Conservation (phyloP, 2,113 vertebrate genomes). For the Myotis brandtii region DNA sequence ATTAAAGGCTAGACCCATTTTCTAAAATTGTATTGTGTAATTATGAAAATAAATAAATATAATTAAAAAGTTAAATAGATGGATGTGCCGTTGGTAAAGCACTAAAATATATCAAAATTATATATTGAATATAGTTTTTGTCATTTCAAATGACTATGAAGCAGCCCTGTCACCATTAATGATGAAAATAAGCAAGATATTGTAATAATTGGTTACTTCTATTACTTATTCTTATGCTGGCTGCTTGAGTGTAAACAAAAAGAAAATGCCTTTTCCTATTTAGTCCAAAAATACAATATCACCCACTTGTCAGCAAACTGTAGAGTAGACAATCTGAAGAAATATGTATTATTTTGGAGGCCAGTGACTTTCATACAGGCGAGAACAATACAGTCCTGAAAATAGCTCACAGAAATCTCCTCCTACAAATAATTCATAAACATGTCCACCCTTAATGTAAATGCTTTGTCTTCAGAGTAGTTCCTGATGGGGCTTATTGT, state of each 20-base stretch:
- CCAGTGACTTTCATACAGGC: background rate
- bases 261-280: slow-evolving; percentile 8
- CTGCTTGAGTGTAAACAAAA: slow-evolving; percentile 41
- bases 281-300: slow-evolving; percentile 27
- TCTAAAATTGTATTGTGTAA: slow-evolving; percentile 56
- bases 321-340: background rate
- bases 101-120: background rate
- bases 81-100: background rate
- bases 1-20: slow-evolving; percentile 50
- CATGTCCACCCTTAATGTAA: fast-evolving
- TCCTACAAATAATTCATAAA: background rate
- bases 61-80: slow-evolving; percentile 65
- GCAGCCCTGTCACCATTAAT: background rate
- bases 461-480: background rate
- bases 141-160: slow-evolving; percentile 48
- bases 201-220: slow-evolving; percentile 51
- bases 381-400: background rate
- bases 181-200: slow-evolving; percentile 27
- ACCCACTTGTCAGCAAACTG: slow-evolving; percentile 18
- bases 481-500: fast-evolving
- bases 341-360: background rate
- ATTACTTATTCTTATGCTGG: background rate
- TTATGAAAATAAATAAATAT: slow-evolving; percentile 69
- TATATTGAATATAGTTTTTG: slow-evolving; percentile 38
- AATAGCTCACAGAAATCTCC: background rate